Percentiles rank a stretch among this genome's conserved stretches.
These are phyloP conservation scores for Lasioglossum albipes DNA, from an alignment of 1,140 invertebrate species.

Conservation along the genomic window DNA sequence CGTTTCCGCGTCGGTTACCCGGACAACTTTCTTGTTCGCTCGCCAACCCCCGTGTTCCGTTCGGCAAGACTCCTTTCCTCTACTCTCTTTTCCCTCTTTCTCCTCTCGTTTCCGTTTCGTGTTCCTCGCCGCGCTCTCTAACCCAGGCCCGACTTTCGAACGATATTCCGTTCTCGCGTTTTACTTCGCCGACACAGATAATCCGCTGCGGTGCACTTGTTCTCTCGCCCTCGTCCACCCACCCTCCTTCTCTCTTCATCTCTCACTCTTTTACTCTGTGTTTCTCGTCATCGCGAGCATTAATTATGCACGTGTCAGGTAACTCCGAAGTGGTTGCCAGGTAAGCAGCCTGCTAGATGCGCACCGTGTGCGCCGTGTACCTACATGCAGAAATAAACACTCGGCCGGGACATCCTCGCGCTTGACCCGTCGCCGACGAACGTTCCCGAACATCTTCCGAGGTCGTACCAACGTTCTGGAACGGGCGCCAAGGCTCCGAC, in stretches of 20 bases:
- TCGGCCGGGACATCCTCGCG: conserved; percentile 51
- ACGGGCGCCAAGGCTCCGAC: neutral
- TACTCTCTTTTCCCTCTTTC: neutral
- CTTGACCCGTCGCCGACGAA: conserved; percentile 56
- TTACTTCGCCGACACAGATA: conserved; percentile 53
- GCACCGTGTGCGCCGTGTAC: conserved; percentile 5
- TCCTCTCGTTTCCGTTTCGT: neutral
- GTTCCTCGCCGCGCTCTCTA: neutral
- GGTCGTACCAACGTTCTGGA: neutral
- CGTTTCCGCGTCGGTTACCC: conserved; percentile 68
- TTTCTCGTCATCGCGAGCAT: conserved; percentile 52
- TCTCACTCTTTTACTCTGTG: too few relatives aligned
- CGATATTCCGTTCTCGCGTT: conserved; percentile 26
- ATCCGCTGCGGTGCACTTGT: conserved; percentile 6
- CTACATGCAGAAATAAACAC: conserved; percentile 63
- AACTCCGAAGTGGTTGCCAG: conserved; percentile 61
- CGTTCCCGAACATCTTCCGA: neutral
- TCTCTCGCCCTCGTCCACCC: conserved; percentile 5
- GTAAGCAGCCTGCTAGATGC: conserved; percentile 43
- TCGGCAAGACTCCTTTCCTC: conserved; percentile 27
- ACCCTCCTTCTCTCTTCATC: too few relatives aligned
- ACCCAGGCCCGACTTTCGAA: conserved; percentile 22
- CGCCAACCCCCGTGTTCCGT: conserved; percentile 13
- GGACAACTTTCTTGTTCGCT: conserved; percentile 42
- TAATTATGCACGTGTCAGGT: conserved; percentile 73